phyloP scores from a whole-genome alignment of 30 jellyfish, hydroid and myxozoan species.

The Chironex yamaguchii region DNA sequence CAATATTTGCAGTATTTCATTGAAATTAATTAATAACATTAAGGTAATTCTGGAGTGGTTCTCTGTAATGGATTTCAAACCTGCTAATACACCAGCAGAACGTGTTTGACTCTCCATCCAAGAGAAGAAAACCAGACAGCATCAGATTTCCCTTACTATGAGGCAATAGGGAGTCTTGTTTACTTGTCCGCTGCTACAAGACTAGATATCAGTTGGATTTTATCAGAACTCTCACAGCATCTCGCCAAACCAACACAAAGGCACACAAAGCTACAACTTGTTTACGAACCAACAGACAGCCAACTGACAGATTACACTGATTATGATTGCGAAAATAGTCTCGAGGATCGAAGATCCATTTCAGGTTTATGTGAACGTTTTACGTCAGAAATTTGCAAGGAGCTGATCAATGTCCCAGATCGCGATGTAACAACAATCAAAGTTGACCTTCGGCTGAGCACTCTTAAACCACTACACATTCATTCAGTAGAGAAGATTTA shows the following conservation, averaged over 20 bases:
- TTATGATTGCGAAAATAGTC: slow-evolving; percentile 33
- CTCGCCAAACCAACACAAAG: neutral
- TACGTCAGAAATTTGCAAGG: too few species aligned
- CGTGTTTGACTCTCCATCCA: neutral
- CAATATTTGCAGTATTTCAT: slow-evolving; percentile 1
- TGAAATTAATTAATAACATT: neutral
- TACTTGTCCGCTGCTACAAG: slow-evolving; percentile 44
- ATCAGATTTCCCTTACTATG: slow-evolving; percentile 5
- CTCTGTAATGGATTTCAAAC: slow-evolving; percentile 1
- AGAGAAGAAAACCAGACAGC: neutral
- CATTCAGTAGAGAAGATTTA: too few species aligned
- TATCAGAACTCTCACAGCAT: slow-evolving; percentile 29
- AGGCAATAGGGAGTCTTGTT: slow-evolving; percentile 38
- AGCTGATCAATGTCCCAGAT: too few species aligned
- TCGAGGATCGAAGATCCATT: neutral
- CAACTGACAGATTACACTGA: slow-evolving; percentile 13
- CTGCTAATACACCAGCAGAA: slow-evolving; percentile 44
- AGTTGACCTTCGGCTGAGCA: too few species aligned
- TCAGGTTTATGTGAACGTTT: too few species aligned
- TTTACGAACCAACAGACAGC: slow-evolving; percentile 27
- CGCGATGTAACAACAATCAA: too few species aligned
- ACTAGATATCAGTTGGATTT: slow-evolving; percentile 38
- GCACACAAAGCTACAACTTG: too few species aligned
- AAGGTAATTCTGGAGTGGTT: slow-evolving; percentile 18
- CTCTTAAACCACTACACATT: too few species aligned